These are phyloP conservation scores for Cebidichthys violaceus DNA, from an alignment of 2,113 vertebrate genomes.

Conservation along the genomic window DNA sequence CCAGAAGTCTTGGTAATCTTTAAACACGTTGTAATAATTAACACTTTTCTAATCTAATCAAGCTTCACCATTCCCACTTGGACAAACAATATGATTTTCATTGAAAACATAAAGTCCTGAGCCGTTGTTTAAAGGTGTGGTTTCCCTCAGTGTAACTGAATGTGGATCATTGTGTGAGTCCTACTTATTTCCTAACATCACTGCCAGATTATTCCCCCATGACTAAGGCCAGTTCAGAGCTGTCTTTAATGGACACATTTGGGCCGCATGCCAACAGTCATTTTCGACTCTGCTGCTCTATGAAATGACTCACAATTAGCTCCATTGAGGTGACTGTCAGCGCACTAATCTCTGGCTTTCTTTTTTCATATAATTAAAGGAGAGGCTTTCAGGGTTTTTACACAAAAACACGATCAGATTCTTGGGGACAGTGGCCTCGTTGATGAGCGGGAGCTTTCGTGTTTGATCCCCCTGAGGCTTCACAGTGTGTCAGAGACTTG, in stretches of 20 bases:
- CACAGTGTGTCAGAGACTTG: constrained; percentile 41
- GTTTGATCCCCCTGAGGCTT: constrained; percentile 52
- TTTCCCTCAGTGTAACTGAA: constrained; percentile 8
- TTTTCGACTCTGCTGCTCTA: constrained; percentile 63
- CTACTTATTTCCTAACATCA: constrained; percentile 3
- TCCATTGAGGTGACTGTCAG: constrained; percentile 69
- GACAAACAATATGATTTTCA: constrained; percentile 19
- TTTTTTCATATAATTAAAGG: constrained; percentile 62
- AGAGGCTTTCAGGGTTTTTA: constrained; percentile 70
- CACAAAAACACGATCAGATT: constrained; percentile 65
- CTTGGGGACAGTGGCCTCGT: constrained; percentile 43
- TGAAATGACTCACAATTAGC: constrained; percentile 71
- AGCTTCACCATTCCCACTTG: not conserved
- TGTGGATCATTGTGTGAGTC: constrained; percentile 35
- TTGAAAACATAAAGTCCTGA: constrained; percentile 16
- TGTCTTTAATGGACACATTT: constrained; percentile 59
- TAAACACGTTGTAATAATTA: constrained; percentile 10
- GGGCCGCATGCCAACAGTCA: constrained; percentile 62
- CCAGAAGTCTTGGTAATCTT: constrained; percentile 1
- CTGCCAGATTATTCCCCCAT: constrained; percentile 52
- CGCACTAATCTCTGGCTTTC: constrained; percentile 56
- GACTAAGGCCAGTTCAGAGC: constrained; percentile 43
- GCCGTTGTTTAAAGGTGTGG: constrained; percentile 26
- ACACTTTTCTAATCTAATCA: constrained; percentile 46
- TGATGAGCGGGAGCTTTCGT: constrained; percentile 52